A percentile compares a stretch with the other conserved stretches of the same genome.
phyloP scores from a whole-genome alignment of 2,888 invertebrate species.

The Dasysyrphus tricinctus region DNA sequence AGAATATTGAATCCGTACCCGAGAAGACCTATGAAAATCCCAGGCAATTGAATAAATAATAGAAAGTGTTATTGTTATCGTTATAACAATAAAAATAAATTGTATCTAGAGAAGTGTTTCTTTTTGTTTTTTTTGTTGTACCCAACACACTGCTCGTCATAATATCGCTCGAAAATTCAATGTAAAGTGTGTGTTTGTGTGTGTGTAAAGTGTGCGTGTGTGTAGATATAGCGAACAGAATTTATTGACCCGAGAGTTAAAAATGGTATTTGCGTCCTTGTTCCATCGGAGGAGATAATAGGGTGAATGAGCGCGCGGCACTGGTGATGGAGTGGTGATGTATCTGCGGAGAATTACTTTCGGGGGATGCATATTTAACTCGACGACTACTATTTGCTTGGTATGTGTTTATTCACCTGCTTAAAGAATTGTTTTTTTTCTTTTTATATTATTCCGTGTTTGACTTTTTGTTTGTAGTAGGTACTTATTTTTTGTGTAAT shows the following conservation, averaged over 20 bases:
- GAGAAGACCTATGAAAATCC: constrained; percentile 71
- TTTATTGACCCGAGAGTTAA: constrained; percentile 74
- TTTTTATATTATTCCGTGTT: constrained; percentile 7
- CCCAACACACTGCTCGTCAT: constrained; percentile 16
- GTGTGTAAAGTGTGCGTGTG: constrained; percentile 25
- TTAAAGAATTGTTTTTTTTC: constrained; percentile 59
- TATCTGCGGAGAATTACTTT: constrained; percentile 70
- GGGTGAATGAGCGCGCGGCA: constrained; percentile 72
- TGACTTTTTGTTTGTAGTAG: constrained; percentile 11
- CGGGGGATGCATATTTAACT: constrained; percentile 74
- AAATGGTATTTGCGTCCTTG: constrained; percentile 74
- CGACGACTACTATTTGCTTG: constrained; percentile 57
- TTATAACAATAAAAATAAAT: constrained; percentile 75
- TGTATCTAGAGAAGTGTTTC: constrained; percentile 66
- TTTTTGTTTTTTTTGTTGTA: constrained; percentile 4
- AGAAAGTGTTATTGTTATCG: constrained; percentile 75
- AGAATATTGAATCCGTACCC: constrained; percentile 35
- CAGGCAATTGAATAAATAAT: constrained; percentile 75
- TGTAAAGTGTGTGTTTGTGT: constrained; percentile 36
- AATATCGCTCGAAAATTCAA: constrained; percentile 32
- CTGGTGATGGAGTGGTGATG: constrained; percentile 65
- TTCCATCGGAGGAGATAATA: constrained; percentile 68
- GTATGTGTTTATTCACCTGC: constrained; percentile 75
- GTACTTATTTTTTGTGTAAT: constrained; percentile 45
- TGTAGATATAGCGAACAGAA: constrained; percentile 55